These are phyloP conservation scores for Trypoxylon attenuatum DNA, from an alignment of 2,888 invertebrate genomes.

Conservation along the genomic window DNA sequence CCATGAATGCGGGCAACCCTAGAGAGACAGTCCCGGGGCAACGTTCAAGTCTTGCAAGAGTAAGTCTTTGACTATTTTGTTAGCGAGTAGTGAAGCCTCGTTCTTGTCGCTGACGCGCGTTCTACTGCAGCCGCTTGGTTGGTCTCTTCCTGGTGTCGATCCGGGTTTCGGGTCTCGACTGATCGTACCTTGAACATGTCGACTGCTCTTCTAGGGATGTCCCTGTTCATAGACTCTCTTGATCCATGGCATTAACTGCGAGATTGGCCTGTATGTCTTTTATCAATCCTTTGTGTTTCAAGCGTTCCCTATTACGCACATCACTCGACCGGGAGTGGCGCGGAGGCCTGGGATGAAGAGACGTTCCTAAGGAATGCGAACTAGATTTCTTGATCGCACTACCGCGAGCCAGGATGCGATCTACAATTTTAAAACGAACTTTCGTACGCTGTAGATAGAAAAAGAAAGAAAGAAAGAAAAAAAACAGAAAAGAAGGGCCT, in stretches of 20 bases:
- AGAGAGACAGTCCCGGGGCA: conserved; percentile 64
- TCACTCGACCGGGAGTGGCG: conserved; percentile 63
- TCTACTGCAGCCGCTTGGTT: conserved; percentile 41
- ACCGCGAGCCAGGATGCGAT: conserved; percentile 60
- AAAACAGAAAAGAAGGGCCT: conserved; percentile 37
- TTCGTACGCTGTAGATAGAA: conserved; percentile 59
- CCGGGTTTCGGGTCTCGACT: conserved; percentile 54
- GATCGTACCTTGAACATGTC: conserved; percentile 61
- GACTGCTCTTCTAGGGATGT: conserved; percentile 62
- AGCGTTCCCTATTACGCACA: conserved; percentile 62
- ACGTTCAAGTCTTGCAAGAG: conserved; percentile 65
- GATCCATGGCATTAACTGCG: conserved; percentile 64
- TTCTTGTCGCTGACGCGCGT: conserved; percentile 52
- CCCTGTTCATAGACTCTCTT: conserved; percentile 62
- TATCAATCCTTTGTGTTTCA: conserved; percentile 63
- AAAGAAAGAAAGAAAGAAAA: conserved; percentile 28
- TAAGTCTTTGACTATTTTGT: conserved; percentile 64
- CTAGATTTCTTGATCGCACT: conserved; percentile 62
- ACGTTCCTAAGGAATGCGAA: conserved; percentile 61
- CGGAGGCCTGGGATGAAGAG: conserved; percentile 63
- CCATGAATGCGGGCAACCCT: conserved; percentile 67
- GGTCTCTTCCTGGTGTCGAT: conserved; percentile 33
- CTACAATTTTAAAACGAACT: conserved; percentile 57
- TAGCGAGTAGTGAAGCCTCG: conserved; percentile 61
- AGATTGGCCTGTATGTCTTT: conserved; percentile 60